Evolutionary conservation across 2,113 vertebrate species (phyloP), one percentile per base, ranked within the genome.

Genomic region (Sminthopsis crassicaudata): DNA sequence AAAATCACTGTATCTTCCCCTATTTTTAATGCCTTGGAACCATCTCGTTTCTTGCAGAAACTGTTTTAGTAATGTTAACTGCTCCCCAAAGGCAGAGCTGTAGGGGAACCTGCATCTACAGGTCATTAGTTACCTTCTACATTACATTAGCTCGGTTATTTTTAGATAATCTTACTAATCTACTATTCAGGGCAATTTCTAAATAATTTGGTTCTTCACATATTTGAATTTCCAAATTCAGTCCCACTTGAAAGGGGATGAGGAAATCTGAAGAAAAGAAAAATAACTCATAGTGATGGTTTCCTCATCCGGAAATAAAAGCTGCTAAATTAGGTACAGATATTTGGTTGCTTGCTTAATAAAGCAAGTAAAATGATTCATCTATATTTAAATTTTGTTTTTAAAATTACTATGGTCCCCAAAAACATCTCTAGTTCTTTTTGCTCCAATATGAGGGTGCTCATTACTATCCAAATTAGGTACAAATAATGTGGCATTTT

Each of bases 81-180:
- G 24, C 55, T 95, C 92, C 95, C 94, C 27, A 89, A 93, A 96
- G 97, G n/a, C 42, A 89, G 46, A 60, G 36, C n/a, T 42, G 10
- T 11, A 60, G 84, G 93, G n/a, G 23, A 96, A 90, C 92, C 60
- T 97, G 92, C 27, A 3, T 95, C 94, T 94, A 94, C 94, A 95
- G 91, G 92, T 57, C 94, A 94, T 96, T 96, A 97, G 92, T 95
- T 92, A 89, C 89, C 46, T 95, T 90, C 90, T 90, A 60, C 92
- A 89, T 95, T 50, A 54, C 52, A 89, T 94, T 95, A 95, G 46
- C 92, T 94, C 53, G 26, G 94, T 95, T 96, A 96, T 96, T 96
- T 96, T 96, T 94, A 96, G 96, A 95, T 94, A 94, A 94, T 96
- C 94, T 94, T 88, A 92, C 91, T 97, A 93, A 97, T 97, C 94